phyloP scores from a whole-genome alignment of 2,888 invertebrate genomes.

The Hypena proboscidalis region DNA sequence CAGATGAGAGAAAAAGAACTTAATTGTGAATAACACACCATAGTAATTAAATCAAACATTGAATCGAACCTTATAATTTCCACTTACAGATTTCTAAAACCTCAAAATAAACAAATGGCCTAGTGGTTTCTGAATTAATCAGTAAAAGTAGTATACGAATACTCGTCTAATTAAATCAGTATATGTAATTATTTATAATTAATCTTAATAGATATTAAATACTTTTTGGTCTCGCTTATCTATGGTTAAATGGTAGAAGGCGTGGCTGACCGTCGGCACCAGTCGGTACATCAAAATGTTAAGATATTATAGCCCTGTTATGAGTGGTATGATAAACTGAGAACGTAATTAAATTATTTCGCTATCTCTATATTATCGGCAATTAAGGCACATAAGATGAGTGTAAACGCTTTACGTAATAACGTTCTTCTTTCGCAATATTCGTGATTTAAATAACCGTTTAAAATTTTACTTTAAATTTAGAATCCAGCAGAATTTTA shows the following conservation, averaged over 20 bases:
- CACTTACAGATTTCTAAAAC: conserved; percentile 5
- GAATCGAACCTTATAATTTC: conserved; percentile 2
- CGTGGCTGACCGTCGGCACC: conserved; percentile 18
- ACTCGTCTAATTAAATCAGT: conserved; percentile 28
- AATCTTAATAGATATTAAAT: conserved; percentile 33
- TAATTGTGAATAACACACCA: too few relatives aligned
- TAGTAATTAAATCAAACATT: conserved; percentile 8
- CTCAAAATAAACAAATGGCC: conserved; percentile 17
- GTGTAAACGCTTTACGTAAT: too few relatives aligned
- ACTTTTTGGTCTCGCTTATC: conserved; percentile 8
- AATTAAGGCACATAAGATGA: background rate
- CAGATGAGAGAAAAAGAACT: too few relatives aligned
- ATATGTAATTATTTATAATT: conserved; percentile 29
- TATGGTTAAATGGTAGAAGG: conserved; percentile 8
- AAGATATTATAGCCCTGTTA: conserved; percentile 1
- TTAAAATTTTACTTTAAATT: too few relatives aligned
- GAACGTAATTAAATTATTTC: conserved; percentile 20
- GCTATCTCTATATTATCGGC: background rate
- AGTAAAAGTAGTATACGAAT: conserved; percentile 20
- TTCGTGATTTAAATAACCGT: too few relatives aligned
- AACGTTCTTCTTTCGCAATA: too few relatives aligned
- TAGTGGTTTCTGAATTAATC: conserved; percentile 18
- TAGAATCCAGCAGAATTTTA: too few relatives aligned
- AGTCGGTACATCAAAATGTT: conserved; percentile 20
- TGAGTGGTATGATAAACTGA: conserved; percentile 9